Evolutionary conservation across 35 echinoderm and acorn worm genomes (phyloP).

Genomic region (Ophiothrix spiculata): DNA sequence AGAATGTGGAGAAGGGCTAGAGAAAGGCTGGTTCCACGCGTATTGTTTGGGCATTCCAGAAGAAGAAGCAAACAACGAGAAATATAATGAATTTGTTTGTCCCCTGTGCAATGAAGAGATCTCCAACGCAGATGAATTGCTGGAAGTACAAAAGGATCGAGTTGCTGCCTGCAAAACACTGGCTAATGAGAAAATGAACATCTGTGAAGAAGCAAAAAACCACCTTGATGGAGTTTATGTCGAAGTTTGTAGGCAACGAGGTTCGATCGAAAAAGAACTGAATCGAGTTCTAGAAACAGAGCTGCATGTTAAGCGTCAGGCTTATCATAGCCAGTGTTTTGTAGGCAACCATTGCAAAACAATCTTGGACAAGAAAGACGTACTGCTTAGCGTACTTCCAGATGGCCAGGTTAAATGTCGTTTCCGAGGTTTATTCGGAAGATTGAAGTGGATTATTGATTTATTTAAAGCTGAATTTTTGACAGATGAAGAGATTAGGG

Average conservation of each 20-base stretch:
- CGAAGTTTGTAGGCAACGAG: neutral
- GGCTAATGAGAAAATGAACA: neutral
- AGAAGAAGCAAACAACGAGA: neutral
- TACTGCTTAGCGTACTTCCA: neutral
- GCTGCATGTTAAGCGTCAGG: neutral
- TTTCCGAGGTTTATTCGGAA: neutral
- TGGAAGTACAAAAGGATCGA: neutral
- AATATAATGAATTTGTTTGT: neutral
- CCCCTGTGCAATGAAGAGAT: neutral
- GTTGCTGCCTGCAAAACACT: neutral
- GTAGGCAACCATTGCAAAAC: neutral
- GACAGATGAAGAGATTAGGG: slow-evolving; percentile 4
- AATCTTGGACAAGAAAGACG: neutral
- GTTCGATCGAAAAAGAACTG: neutral
- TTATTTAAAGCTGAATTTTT: slow-evolving; percentile 28
- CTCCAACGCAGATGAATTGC: neutral
- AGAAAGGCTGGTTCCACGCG: neutral
- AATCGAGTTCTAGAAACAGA: neutral
- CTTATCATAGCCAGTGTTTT: slow-evolving; percentile 3
- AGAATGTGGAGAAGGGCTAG: neutral
- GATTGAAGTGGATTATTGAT: slow-evolving; percentile 17
- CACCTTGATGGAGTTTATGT: neutral
- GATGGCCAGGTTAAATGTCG: neutral
- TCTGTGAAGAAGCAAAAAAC: neutral
- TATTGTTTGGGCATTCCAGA: neutral